Evolutionary conservation across 2,888 invertebrate genomes (phyloP).

Genomic region (Campoletis raptor): DNA sequence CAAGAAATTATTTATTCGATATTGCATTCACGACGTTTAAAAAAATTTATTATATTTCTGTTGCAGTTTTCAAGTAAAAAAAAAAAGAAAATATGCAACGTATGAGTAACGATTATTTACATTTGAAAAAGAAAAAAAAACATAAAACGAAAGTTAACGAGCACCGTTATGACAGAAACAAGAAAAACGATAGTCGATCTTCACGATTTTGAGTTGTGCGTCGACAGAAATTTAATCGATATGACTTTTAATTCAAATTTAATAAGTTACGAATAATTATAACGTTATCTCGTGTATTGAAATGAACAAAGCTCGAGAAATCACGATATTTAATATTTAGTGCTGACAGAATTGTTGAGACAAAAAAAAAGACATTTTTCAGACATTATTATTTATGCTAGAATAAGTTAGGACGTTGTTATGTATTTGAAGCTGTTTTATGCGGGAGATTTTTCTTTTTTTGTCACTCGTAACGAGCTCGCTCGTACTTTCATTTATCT

Average conservation of each 20-base stretch:
- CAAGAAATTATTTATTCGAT: background rate
- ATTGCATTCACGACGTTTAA: background rate
- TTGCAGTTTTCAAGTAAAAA: conserved; percentile 52
- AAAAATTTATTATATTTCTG: conserved; percentile 5
- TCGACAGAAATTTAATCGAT: conserved; percentile 11
- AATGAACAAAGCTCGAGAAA: conserved; percentile 19
- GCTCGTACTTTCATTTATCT: conserved; percentile 75
- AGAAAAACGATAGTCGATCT: background rate
- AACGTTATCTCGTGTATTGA: background rate
- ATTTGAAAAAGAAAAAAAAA: conserved; percentile 31
- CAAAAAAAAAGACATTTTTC: conserved; percentile 14
- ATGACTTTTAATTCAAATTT: background rate
- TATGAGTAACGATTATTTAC: conserved; percentile 62
- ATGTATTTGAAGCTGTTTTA: conserved; percentile 38
- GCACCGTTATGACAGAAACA: conserved; percentile 7
- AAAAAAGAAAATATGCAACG: conserved; percentile 53
- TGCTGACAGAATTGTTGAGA: conserved; percentile 38
- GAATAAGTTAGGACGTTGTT: conserved; percentile 56
- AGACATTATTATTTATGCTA: conserved; percentile 40
- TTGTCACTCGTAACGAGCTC: background rate
- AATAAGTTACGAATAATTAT: conserved; percentile 1
- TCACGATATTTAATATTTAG: conserved; percentile 40
- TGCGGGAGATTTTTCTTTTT: conserved; percentile 5
- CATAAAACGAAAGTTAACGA: conserved; percentile 30
- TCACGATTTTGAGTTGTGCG: background rate